phyloP scores from a whole-genome alignment of 2,113 vertebrate genomes.

The Alosa alosa region DNA sequence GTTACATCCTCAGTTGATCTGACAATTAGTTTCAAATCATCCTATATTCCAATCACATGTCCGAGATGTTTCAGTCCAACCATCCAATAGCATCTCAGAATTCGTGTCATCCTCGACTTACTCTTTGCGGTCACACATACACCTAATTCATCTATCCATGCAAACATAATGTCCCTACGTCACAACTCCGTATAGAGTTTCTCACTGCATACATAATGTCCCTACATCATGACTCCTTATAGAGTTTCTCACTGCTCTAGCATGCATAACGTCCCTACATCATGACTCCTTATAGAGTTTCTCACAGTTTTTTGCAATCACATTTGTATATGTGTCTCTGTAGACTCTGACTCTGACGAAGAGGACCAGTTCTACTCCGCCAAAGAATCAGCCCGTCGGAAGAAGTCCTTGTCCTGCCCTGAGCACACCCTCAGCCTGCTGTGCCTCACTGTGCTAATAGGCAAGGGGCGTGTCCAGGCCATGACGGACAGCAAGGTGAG shows the following conservation, averaged over 20 bases:
- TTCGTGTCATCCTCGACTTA: neutral
- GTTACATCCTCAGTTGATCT: neutral
- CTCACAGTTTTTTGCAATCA: neutral
- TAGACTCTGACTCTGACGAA: slow-evolving; percentile 87
- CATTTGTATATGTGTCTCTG: neutral
- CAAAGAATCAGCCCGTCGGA: slow-evolving; percentile 57
- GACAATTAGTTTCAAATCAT: neutral
- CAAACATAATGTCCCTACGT: neutral
- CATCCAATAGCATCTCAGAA: neutral
- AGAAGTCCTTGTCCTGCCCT: slow-evolving; percentile 46
- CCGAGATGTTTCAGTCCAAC: neutral
- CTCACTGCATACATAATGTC: neutral
- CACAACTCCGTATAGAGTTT: too few relatives aligned
- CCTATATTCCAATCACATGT: neutral
- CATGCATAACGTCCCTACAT: neutral
- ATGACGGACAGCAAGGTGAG: slow-evolving; percentile 83
- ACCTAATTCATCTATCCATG: neutral
- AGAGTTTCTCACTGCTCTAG: too few relatives aligned
- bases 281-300: neutral
- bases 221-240: neutral
- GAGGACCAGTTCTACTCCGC: slow-evolving; percentile 80
- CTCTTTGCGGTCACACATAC: neutral
- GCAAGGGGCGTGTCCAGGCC: slow-evolving; percentile 80
- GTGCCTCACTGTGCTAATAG: slow-evolving; percentile 77
- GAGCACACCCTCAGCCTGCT: slow-evolving; percentile 76